phyloP scores from a whole-genome alignment of 2,113 vertebrate genomes.

The Corythornis madagascariensis region DNA sequence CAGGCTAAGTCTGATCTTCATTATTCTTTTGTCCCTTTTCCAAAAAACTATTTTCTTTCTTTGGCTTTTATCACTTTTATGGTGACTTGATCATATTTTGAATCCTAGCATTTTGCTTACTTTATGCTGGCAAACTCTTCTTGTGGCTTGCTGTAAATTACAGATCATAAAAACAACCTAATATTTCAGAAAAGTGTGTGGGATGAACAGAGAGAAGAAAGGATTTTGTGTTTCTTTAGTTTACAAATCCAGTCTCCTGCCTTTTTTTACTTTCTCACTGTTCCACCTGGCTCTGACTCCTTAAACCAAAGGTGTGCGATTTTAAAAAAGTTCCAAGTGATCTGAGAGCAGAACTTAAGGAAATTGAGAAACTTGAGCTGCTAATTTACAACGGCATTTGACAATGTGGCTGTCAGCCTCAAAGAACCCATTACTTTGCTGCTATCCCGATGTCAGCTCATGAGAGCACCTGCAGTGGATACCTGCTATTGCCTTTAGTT shows the following conservation, averaged over 20 bases:
- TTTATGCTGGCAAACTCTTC: neutral
- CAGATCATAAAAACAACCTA: constrained; percentile 16
- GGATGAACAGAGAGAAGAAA: neutral
- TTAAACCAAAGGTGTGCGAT: fast-evolving
- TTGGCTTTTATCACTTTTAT: neutral
- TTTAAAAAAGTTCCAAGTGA: neutral
- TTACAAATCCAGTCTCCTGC: neutral
- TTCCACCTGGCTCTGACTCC: neutral
- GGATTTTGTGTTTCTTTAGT: neutral
- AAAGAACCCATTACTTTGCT: neutral
- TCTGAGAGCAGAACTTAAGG: neutral
- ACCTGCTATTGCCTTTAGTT: neutral
- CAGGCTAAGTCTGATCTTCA: neutral
- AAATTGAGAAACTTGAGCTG: neutral
- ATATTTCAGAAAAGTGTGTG: constrained; percentile 26
- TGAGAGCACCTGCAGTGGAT: neutral
- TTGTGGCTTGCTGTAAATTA: neutral
- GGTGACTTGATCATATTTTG: constrained; percentile 5
- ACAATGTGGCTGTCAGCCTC: neutral
- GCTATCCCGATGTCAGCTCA: neutral
- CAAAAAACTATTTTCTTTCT: neutral
- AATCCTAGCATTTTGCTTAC: neutral
- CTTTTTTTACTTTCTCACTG: neutral
- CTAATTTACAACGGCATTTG: neutral
- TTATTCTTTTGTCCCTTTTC: neutral